These are phyloP conservation scores for Isotomurus palustris DNA, from an alignment of 2,888 invertebrate species.

Conservation along the genomic window DNA sequence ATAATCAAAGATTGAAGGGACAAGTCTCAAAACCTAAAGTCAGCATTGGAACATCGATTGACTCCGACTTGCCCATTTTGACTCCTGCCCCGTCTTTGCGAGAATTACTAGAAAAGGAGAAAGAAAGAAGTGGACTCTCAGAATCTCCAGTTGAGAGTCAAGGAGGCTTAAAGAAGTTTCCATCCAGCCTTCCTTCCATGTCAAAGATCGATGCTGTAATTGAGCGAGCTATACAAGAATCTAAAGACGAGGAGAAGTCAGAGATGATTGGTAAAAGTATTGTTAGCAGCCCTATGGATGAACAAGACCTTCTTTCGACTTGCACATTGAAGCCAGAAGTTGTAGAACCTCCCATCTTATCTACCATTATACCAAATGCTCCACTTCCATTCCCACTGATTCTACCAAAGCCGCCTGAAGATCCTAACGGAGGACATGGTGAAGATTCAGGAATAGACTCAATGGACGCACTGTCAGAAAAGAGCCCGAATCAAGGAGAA, in stretches of 20 bases:
- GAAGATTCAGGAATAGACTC: slow-evolving; percentile 90
- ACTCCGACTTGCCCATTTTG: slow-evolving; percentile 13
- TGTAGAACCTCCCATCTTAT: background rate
- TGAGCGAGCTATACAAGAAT: too few relatives aligned
- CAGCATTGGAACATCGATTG: slow-evolving; percentile 13
- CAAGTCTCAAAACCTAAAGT: slow-evolving; percentile 4
- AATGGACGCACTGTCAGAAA: slow-evolving; percentile 89
- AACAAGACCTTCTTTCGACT: too few relatives aligned
- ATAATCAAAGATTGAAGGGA: too few relatives aligned
- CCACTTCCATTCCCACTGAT: slow-evolving; percentile 17
- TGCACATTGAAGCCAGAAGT: too few relatives aligned
- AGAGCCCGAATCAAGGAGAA: slow-evolving; percentile 82
- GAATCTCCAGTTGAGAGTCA: too few relatives aligned
- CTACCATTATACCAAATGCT: slow-evolving; percentile 7
- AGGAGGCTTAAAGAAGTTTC: too few relatives aligned
- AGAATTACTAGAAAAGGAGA: slow-evolving; percentile 15
- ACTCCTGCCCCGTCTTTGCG: slow-evolving; percentile 19
- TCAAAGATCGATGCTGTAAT: too few relatives aligned
- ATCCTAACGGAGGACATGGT: slow-evolving; percentile 56
- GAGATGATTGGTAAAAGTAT: too few relatives aligned
- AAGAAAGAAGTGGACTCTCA: too few relatives aligned
- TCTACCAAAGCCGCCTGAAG: slow-evolving; percentile 20
- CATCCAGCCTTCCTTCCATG: too few relatives aligned
- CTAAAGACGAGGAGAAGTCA: too few relatives aligned
- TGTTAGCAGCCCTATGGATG: too few relatives aligned